phyloP scores from a whole-genome alignment of 2,113 vertebrate genomes.

The Perognathus longimembris region DNA sequence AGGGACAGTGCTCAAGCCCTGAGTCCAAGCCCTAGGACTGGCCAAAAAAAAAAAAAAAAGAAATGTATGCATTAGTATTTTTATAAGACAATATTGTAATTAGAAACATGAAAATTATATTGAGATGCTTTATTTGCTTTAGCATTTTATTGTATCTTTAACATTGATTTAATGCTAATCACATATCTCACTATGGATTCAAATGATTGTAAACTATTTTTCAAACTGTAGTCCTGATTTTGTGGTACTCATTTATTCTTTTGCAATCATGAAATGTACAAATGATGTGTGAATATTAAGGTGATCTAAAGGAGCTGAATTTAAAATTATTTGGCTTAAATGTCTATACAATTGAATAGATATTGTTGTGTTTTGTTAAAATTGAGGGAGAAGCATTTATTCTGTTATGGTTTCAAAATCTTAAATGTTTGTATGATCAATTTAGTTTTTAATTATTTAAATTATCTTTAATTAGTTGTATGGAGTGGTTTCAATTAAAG shows the following conservation, averaged over 20 bases:
- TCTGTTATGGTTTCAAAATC: slow-evolving; percentile 64
- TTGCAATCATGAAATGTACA: not conserved
- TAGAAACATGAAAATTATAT: not conserved
- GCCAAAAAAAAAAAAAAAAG: no score
- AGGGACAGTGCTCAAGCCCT: no score
- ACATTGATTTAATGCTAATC: not conserved
- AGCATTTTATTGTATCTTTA: not conserved
- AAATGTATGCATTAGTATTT: not conserved
- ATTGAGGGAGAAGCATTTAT: slow-evolving; percentile 51
- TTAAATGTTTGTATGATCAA: not conserved
- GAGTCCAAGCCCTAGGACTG: no score
- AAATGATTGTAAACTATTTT: not conserved
- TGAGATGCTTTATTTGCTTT: not conserved
- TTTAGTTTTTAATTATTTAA: no score
- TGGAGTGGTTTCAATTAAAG: no score
- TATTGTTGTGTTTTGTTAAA: not conserved
- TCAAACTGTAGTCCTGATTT: not conserved
- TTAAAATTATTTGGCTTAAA: not conserved
- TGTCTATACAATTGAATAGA: not conserved
- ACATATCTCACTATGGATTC: not conserved
- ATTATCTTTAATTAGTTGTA: no score
- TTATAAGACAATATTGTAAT: slow-evolving; percentile 27
- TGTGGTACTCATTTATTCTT: not conserved
- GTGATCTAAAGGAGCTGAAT: not conserved
- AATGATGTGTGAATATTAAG: not conserved